Base-by-base conservation (phyloP, 2,888 invertebrate species). In the Mycalesis mineus region DNA sequence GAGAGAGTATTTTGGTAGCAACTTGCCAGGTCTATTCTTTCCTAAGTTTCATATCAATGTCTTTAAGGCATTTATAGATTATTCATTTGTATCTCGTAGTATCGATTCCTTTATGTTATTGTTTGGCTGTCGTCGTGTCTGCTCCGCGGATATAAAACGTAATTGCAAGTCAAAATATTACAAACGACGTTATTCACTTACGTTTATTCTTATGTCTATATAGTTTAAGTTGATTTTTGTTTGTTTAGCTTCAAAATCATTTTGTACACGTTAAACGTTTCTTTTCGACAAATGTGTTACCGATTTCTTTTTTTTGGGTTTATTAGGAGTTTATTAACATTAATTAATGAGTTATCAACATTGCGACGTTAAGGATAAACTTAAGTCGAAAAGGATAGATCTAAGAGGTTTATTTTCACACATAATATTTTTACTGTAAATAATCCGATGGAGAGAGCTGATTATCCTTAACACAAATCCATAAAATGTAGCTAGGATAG, bases 51-150 rank as follows among this genome's bases (percentile, higher is more conserved):
- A 55, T 70, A 73, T 74, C 74, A 80, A 81, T 79, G 82, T 84
- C 82, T 84, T 85, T 83, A 85, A 82, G 82, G 76, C 84, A 83
- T 88, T 85, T 87, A 88, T 84, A 87, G 88, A 86, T 87, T 83
- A 86, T 86, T 88, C 88, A 88, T 88, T 87, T 88, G 81, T 88
- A 80, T 87, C 78, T 81, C 69, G 68, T 66, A 73, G 74, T 81
- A 84, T 87, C 84, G 88, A 88, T 82, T 81, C 84, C 72, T 83
- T 83, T 85, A 85, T 86, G 82, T 85, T 84, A 87, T 83, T 86
- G 83, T 87, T 80, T 78, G 78, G 75, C 72, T 70, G 73, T 77
- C 74, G 74, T 79, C 77, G 70, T 66, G 78, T 82, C 81, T 78
- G 72, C 75, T 78, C 64, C 72, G 74, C 72, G 73, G 75, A 77